phyloP scores from a whole-genome alignment of 2,888 invertebrate species.

The Heteromurus nitidus region DNA sequence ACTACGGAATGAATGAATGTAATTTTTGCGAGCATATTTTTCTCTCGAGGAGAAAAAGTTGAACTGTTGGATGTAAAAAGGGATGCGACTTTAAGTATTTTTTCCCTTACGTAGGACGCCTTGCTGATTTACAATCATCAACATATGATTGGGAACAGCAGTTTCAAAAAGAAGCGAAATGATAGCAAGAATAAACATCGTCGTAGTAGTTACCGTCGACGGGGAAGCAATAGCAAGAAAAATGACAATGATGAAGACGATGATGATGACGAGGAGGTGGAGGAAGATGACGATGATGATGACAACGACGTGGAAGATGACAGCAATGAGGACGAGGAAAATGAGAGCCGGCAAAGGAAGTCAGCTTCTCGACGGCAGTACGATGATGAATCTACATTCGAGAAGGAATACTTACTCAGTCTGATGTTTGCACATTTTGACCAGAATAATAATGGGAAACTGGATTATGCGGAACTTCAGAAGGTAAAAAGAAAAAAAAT shows the following conservation, averaged over 20 bases:
- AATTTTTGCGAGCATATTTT: too few species aligned
- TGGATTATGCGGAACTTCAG: conserved; percentile 82
- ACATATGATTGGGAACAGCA: conserved; percentile 61
- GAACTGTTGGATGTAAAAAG: too few species aligned
- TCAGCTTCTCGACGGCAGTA: conserved; percentile 25
- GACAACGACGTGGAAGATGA: conserved; percentile 52
- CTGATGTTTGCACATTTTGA: conserved; percentile 88
- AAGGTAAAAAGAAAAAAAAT: conserved; percentile 76
- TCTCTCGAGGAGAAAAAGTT: too few species aligned
- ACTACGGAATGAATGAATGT: too few species aligned
- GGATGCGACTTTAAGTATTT: too few species aligned
- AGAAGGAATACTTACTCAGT: conserved; percentile 83
- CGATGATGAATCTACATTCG: conserved; percentile 74
- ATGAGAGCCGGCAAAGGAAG: conserved; percentile 30
- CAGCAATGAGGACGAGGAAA: conserved; percentile 43
- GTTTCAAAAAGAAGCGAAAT: conserved; percentile 33
- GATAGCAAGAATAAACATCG: conserved; percentile 6
- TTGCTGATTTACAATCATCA: conserved; percentile 82
- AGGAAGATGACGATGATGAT: conserved; percentile 25
- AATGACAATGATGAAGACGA: conserved; percentile 52
- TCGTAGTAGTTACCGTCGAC: conserved; percentile 3
- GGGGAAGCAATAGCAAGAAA: conserved; percentile 10
- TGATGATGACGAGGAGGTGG: background rate
- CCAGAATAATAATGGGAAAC: conserved; percentile 82
- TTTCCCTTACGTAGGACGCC: too few species aligned